Percentiles rank a stretch among this genome's conserved stretches.
Evolutionary conservation across 1,140 invertebrate genomes (phyloP).

Genomic region (Saccostrea echinata): DNA sequence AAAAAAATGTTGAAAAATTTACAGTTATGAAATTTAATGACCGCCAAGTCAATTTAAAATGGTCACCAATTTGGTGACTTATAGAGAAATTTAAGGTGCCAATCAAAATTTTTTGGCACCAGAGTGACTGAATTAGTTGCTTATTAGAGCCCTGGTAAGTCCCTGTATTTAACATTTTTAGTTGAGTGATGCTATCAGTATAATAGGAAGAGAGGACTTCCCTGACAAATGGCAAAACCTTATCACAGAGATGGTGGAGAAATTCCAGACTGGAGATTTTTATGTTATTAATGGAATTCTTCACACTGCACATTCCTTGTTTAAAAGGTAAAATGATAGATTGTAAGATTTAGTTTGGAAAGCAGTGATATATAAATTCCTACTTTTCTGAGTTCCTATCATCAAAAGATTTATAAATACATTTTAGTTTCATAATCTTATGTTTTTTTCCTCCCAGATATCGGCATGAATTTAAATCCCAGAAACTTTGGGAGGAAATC

Average conservation of each 20-base stretch:
- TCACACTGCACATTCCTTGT: slow-evolving; percentile 96
- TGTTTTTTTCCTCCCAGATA: slow-evolving; percentile 82
- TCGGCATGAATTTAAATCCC: slow-evolving; percentile 96
- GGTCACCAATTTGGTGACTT: too few species aligned
- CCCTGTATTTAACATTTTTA: slow-evolving; percentile 53
- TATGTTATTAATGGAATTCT: slow-evolving; percentile 97
- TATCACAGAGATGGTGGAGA: slow-evolving; percentile 94
- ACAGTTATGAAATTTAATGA: too few species aligned
- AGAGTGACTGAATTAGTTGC: too few species aligned
- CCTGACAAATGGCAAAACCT: slow-evolving; percentile 96
- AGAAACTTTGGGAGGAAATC: slow-evolving; percentile 96
- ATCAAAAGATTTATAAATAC: too few species aligned
- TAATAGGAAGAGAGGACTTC: slow-evolving; percentile 96
- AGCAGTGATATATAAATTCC: too few species aligned
- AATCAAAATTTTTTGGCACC: too few species aligned
- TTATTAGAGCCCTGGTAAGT: too few species aligned
- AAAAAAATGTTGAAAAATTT: too few species aligned
- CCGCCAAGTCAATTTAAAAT: too few species aligned
- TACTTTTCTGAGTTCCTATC: too few species aligned
- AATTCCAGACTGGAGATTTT: slow-evolving; percentile 94
- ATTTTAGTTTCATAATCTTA: background rate
- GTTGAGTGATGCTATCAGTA: slow-evolving; percentile 96
- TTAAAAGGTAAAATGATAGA: slow-evolving; percentile 85
- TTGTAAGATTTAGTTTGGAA: background rate
- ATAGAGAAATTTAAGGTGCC: too few species aligned